Evolutionary conservation across 1,140 invertebrate species (phyloP).

Genomic region (Hypsibius dujardini): DNA sequence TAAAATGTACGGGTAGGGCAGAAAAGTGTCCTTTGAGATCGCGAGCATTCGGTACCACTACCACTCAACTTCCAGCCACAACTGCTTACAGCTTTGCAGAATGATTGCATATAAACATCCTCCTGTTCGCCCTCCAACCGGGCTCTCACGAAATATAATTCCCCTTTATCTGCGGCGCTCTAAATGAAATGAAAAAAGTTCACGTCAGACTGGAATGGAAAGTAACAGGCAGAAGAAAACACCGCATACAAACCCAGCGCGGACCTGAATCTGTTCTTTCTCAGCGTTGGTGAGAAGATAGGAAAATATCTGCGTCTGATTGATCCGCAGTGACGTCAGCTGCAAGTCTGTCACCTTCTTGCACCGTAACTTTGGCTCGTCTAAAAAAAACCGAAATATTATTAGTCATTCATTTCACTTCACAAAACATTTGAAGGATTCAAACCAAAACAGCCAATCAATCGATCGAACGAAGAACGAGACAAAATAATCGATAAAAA

Average conservation of each 20-base stretch:
- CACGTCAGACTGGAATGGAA: not conserved
- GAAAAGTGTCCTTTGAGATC: too few relatives aligned
- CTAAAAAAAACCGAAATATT: not conserved
- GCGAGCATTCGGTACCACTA: too few relatives aligned
- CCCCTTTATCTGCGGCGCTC: not conserved
- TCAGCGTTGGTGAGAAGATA: not conserved
- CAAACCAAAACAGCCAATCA: not conserved
- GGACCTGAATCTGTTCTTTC: not conserved
- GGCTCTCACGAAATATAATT: conserved; percentile 3
- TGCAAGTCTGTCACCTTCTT: not conserved
- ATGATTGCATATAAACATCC: not conserved
- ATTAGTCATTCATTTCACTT: too few relatives aligned
- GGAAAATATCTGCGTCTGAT: conserved; percentile 4
- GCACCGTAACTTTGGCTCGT: not conserved
- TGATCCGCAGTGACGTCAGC: not conserved
- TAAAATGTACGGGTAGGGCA: too few relatives aligned
- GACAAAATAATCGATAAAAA: not conserved
- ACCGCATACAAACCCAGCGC: not conserved
- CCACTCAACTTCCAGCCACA: too few relatives aligned
- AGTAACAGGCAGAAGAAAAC: not conserved
- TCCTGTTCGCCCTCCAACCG: not conserved
- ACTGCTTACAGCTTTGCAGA: conserved; percentile 14
- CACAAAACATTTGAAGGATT: too few relatives aligned
- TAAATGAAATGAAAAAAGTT: not conserved
- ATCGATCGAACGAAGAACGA: not conserved